A percentile compares a stretch with the other conserved stretches of the same genome.
phyloP scores from a whole-genome alignment of 1,140 invertebrate genomes.

The Thrips palmi region DNA sequence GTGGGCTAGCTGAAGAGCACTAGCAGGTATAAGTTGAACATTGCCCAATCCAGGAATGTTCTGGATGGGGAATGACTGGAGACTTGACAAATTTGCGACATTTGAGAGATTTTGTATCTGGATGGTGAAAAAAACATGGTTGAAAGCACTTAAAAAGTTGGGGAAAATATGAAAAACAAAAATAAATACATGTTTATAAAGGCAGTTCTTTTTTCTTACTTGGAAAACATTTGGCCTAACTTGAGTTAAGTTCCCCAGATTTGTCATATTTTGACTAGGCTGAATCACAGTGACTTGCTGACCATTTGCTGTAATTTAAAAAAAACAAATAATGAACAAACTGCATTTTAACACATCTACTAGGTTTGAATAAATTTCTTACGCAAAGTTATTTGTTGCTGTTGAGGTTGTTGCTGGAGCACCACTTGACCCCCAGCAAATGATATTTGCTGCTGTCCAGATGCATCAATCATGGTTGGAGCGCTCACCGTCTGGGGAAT shows the following conservation, averaged over 20 bases:
- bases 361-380: too few species aligned
- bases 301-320: conserved; percentile 19
- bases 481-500: conserved; percentile 13
- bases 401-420: conserved; percentile 11
- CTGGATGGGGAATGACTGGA: conserved; percentile 42
- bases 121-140: conserved; percentile 25
- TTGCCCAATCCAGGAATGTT: conserved; percentile 58
- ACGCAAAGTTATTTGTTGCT: conserved; percentile 17
- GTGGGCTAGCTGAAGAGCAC: conserved; percentile 23
- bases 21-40: conserved; percentile 50
- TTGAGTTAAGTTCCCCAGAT: too few species aligned
- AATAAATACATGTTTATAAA: too few species aligned
- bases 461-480: conserved; percentile 7
- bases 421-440: conserved; percentile 12
- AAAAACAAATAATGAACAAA: conserved; percentile 6
- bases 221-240: too few species aligned
- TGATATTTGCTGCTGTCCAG: conserved; percentile 19
- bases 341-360: not conserved
- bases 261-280: too few species aligned
- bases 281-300: conserved; percentile 53
- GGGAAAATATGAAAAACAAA: too few species aligned
- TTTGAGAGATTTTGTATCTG: conserved; percentile 10
- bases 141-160: too few species aligned
- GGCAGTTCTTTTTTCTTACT: too few species aligned
- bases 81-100: conserved; percentile 9